Percentiles rank a stretch among this genome's conserved stretches.
phyloP scores from a whole-genome alignment of 1,140 invertebrate genomes.

The Heterodera carotae region DNA sequence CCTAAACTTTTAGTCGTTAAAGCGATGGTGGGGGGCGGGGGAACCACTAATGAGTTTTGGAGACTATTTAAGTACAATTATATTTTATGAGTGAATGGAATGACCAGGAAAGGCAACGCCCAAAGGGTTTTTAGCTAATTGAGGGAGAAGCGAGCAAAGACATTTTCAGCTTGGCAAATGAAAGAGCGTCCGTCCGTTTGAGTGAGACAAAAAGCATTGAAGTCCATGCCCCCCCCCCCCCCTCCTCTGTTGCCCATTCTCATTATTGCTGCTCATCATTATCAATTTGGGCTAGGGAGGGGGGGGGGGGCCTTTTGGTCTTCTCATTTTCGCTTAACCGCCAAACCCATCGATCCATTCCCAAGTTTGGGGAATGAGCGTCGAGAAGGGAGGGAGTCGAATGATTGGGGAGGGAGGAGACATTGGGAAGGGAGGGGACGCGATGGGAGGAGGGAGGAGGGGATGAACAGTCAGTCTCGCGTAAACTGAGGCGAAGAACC shows the following conservation, averaged over 20 bases:
- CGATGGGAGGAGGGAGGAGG: neutral
- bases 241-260: neutral
- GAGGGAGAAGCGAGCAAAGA: neutral
- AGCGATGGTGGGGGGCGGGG: no score
- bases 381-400: constrained; percentile 12
- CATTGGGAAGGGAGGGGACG: neutral
- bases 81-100: neutral
- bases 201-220: neutral
- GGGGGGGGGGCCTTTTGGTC: neutral
- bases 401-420: neutral
- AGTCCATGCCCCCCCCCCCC: neutral
- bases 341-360: constrained; percentile 13
- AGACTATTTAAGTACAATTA: neutral
- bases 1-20: neutral
- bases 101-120: neutral
- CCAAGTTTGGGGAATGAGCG: constrained; percentile 12
- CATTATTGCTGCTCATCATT: neutral
- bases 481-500: neutral
- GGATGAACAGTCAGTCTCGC: constrained; percentile 9
- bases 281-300: no score
- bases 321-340: constrained; percentile 12
- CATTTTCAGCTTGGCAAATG: neutral
- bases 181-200: neutral
- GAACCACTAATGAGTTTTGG: neutral
- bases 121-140: constrained; percentile 15